Evolutionary conservation across 2,797 vertebrate species (phyloP), one percentile per base, ranked within the genome.

Genomic region (Lateolabrax maculatus): DNA sequence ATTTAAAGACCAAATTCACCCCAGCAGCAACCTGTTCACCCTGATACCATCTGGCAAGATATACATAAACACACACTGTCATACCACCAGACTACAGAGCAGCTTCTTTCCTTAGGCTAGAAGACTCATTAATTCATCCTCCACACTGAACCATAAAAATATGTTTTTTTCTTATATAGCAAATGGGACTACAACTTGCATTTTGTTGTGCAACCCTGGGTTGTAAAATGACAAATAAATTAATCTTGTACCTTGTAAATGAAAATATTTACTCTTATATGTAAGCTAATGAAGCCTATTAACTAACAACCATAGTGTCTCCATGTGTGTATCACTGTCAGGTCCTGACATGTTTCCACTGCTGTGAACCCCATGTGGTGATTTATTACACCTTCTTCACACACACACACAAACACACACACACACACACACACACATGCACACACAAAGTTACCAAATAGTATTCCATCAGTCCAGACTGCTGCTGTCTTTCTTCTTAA

Each of bases 391-490:
- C 43, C 11, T 23, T 19, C 64, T 12, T 27, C n/a, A 31, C 49
- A 34, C 1, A 34, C 48, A 25, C 39, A 43, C 36, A 19, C 36
- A 37, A 21, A 48, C n/a, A 18, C 34, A 53, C 12, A 79, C 9
- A 9, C 7, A 41, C 41, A 72, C 21, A 70, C 4, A 46, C 23
- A 70, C 4, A 56, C 41, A 66, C 13, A 80, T 5, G 9, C 10
- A 43, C 29, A 68, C 23, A 70, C 9, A 52, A 10, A 39, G 11
- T 39, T 36, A 21, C 4, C 19, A 43, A 70, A 55, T 63, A 81
- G 67, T 68, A 34, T 66, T 44, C 37, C 71, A 65, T 81, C 71
- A 56, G 52, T 71, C 48, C 27, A 53, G 49, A 66, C 53, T 6
- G 0, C 49, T 25, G 27, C 34, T 68, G 25, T 74, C 34, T 66